Base-by-base conservation (phyloP, 2,888 invertebrate genomes). In the Dysmachus trigonus region DNA sequence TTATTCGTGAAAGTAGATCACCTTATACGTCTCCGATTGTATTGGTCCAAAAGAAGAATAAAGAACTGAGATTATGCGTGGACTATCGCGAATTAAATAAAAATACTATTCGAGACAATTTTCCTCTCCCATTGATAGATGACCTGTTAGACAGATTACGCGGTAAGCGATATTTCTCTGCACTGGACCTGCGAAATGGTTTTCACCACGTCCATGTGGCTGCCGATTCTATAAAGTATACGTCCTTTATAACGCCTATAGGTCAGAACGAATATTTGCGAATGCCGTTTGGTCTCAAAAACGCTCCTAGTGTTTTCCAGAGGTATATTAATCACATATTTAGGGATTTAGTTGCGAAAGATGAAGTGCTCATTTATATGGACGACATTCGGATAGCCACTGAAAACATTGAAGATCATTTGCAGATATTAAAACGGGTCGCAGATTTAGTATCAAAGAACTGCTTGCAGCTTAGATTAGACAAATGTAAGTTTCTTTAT, bases 381-480 rank as follows among this genome's bases (percentile, higher is more conserved):
- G 89, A 89, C 81, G 88, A 88, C 84, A 85, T 89, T 22, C 33
- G 89, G 38, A 86, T 88, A n/a, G 87, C 86, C 22, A 87, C 86
- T 13, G 77, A 85, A 47, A 81, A 83, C 53, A 73, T 88, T 38
- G 73, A 86, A 13, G 87, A 88, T 79, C 88, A 88, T 86, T 82
- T 88, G 83, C 33, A 35, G 10, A n/a, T 47, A 30, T 51, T 81
- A 15, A 31, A 27, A 15, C 27, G 31, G 13, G 51, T 81, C 22
- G 15, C 47, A 7, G 30, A 47, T 22, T 15, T 51, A 7, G 27
- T 81, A 0, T 10, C 3, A 1, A 30, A 51, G 1, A 47, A 81
- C n/a, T 10, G 15, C 1, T 31, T 81, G 27, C 47, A 81, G 10
- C 27, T 81, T 7, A 41, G 53, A 31, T 2, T 27, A 10, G 51